phyloP scores from a whole-genome alignment of 1,140 invertebrate genomes.

The Batillaria attramentaria region DNA sequence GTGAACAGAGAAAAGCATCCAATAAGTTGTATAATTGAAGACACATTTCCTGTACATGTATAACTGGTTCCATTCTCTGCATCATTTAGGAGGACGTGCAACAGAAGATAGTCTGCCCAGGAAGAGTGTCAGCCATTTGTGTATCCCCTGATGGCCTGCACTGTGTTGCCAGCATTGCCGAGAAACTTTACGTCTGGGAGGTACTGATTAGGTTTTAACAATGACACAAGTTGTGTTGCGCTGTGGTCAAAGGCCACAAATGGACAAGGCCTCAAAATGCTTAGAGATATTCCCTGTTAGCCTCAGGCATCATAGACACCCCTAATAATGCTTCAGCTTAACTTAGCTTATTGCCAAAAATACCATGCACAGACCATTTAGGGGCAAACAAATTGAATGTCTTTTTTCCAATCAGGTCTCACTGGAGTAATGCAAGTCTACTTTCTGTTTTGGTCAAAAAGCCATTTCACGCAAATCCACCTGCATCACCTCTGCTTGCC shows the following conservation, averaged over 20 bases:
- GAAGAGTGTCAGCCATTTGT: conserved; percentile 80
- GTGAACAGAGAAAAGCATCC: not conserved
- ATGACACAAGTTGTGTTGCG: not conserved
- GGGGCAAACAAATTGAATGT: too few relatives aligned
- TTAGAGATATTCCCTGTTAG: too few relatives aligned
- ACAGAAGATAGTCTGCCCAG: conserved; percentile 83
- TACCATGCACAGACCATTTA: too few relatives aligned
- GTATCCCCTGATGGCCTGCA: conserved; percentile 81
- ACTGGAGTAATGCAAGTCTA: too few relatives aligned
- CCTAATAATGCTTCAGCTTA: too few relatives aligned
- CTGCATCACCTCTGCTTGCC: too few relatives aligned
- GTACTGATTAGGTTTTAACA: conserved; percentile 42
- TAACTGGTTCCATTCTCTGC: conserved; percentile 1
- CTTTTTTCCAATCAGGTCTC: too few relatives aligned
- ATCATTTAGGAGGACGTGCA: conserved; percentile 62
- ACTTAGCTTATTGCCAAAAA: too few relatives aligned
- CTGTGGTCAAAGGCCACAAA: not conserved
- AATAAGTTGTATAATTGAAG: not conserved
- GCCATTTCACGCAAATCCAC: too few relatives aligned
- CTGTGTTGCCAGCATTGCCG: conserved; percentile 83
- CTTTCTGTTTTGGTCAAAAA: too few relatives aligned
- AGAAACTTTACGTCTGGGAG: conserved; percentile 89
- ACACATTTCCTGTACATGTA: not conserved
- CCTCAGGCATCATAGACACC: too few relatives aligned
- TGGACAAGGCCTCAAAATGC: not conserved